Evolutionary conservation across 2,113 vertebrate species (phyloP), one percentile per base, ranked within the genome.

Genomic region (Amphiprion ocellaris): DNA sequence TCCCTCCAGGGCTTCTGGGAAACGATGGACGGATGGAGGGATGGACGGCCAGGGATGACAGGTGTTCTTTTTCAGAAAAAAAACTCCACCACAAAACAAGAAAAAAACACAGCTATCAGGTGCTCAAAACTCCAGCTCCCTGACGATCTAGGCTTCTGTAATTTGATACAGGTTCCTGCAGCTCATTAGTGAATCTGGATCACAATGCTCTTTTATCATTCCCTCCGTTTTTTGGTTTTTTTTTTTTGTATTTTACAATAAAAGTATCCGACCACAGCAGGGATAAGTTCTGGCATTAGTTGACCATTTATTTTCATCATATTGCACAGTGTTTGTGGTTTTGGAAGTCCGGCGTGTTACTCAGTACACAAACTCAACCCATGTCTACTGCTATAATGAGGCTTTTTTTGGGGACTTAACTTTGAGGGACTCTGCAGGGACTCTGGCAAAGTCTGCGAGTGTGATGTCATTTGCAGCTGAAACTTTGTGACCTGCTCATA

Each of bases 301-400:
- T 67, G 60, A 79, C 76, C 70, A 74, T 87, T 88, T 85, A 65
- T 84, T 83, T 87, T 81, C 77, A 75, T 75, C 41, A 21, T 62
- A 64, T 52, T 50, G 68, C 69, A 16, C 65, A 26, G 60, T 65
- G 67, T 84, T 79, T 78, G 46, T 79, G 79, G 63, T 67, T 37
- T 84, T 69, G 71, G 71, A 78, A 86, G 65, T 73, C 41, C 47
- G 2, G 70, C 59, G 17, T 81, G 63, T 67, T 82, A 56, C 65
- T 67, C 60, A 54, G 53, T 37, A 81, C 79, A 86, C 66, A 83
- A 71, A 80, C 59, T n/a, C 58, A 77, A 47, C 74, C 54, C 44
- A 17, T 79, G 76, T 82, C 49, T 71, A 28, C 73, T 72, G 69
- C 39, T 83, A 58, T 90, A 89, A 89, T 89, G 89, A 90, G 83